A percentile compares a stretch with the other conserved stretches of the same genome.
Evolutionary conservation across 2,888 invertebrate genomes (phyloP).

Genomic region (Agonum fuliginosum): DNA sequence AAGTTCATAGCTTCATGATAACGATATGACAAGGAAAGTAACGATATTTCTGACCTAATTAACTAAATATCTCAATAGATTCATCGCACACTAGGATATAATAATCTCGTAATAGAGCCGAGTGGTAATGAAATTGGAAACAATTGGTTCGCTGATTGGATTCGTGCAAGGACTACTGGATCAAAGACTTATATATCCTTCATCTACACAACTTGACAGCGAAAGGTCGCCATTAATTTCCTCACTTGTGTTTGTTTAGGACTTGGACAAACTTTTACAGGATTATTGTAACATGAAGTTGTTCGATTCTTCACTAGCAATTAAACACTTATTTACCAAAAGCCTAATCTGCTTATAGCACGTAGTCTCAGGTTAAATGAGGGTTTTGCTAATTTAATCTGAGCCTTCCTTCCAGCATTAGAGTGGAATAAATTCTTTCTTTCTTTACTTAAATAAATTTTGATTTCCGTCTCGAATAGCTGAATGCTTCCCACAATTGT

Average conservation of each 20-base stretch:
- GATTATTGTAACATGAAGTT: slow-evolving; percentile 9
- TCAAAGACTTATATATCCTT: slow-evolving; percentile 36
- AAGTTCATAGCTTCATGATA: no score
- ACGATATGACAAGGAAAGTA: no score
- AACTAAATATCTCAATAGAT: no score
- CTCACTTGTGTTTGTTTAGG: slow-evolving; percentile 22
- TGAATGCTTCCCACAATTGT: slow-evolving; percentile 27
- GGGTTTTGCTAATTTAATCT: slow-evolving; percentile 9
- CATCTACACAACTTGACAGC: slow-evolving; percentile 11
- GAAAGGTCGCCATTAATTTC: slow-evolving; percentile 15
- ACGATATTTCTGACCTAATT: no score
- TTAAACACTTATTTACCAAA: slow-evolving; percentile 1
- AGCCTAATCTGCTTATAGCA: neutral
- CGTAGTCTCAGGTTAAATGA: slow-evolving; percentile 21
- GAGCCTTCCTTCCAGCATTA: neutral
- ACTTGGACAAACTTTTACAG: neutral
- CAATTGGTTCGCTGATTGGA: slow-evolving; percentile 29
- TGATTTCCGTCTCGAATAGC: slow-evolving; percentile 9
- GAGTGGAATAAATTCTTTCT: slow-evolving; percentile 9
- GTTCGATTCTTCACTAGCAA: neutral
- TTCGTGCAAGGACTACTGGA: slow-evolving; percentile 7
- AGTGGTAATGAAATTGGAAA: slow-evolving; percentile 4
- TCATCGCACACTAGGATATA: no score
- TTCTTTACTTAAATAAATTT: slow-evolving; percentile 35
- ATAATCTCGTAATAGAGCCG: no score